Percentiles rank a stretch among this genome's conserved stretches.
phyloP scores from a whole-genome alignment of 2,797 vertebrate genomes.

The Sitta carolinensis region DNA sequence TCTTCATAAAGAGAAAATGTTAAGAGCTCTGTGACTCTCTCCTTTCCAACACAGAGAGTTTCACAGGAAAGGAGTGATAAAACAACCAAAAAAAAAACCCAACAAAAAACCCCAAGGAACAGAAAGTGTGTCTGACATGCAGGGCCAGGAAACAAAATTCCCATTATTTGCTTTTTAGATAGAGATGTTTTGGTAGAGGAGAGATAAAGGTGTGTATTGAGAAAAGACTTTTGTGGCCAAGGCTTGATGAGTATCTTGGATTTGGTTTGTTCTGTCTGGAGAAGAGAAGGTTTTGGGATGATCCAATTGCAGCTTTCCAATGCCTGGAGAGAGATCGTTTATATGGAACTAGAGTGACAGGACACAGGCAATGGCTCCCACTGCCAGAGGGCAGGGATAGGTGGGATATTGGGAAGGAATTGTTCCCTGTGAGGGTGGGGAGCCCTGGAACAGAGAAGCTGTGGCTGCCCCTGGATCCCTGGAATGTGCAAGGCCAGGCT shows the following conservation, averaged over 20 bases:
- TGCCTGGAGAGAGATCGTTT: neutral
- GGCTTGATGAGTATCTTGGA: neutral
- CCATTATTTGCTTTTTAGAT: neutral
- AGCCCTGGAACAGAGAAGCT: neutral
- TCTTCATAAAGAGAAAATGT: neutral
- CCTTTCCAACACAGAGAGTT: neutral
- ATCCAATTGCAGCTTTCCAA: neutral
- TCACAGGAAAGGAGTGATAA: neutral
- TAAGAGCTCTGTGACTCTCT: neutral
- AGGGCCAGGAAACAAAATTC: neutral
- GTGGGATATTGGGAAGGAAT: neutral
- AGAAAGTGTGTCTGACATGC: neutral
- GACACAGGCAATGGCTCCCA: neutral
- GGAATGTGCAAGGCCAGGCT: fast-evolving
- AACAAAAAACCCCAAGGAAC: neutral
- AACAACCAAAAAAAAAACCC: neutral
- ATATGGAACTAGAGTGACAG: neutral
- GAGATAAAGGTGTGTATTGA: neutral
- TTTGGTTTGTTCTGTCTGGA: neutral
- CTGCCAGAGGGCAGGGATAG: fast-evolving
- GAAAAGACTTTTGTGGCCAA: neutral
- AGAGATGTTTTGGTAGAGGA: neutral
- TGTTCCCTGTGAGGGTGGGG: fast-evolving
- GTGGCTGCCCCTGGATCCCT: neutral
- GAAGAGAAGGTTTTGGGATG: neutral